Evolutionary conservation across 1,140 invertebrate species (phyloP).

Genomic region (Brachionus plicatilis): DNA sequence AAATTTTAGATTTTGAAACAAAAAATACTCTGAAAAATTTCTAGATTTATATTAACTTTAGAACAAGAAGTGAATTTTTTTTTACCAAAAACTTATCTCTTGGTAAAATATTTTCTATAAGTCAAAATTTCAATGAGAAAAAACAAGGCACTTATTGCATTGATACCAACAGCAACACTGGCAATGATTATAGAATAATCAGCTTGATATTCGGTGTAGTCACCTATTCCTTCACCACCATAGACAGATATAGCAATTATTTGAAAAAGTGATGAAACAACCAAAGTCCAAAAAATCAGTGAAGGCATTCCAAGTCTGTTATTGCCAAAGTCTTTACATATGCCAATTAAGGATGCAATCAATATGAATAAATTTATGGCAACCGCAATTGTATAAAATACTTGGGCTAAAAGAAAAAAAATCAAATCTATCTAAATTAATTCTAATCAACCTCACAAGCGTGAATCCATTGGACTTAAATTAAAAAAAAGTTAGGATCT

Average conservation of each 20-base stretch:
- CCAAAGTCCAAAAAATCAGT: constrained; percentile 1
- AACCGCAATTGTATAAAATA: constrained; percentile 8
- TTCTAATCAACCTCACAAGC: neutral
- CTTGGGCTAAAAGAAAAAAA: neutral
- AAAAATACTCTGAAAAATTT: neutral
- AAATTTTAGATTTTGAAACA: neutral
- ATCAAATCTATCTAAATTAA: neutral
- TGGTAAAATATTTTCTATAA: neutral
- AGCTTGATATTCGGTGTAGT: neutral
- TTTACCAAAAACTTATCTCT: neutral
- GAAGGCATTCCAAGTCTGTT: constrained; percentile 28
- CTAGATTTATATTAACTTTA: too few relatives aligned
- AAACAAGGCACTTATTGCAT: neutral
- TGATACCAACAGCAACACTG: neutral
- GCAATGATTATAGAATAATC: constrained; percentile 39
- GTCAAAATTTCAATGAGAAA: constrained; percentile 31
- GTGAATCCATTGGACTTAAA: constrained; percentile 31
- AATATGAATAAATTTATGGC: constrained; percentile 17
- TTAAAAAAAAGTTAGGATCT: neutral
- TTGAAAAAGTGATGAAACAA: constrained; percentile 14
- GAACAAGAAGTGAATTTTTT: neutral
- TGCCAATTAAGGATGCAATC: neutral
- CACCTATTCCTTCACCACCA: constrained; percentile 8
- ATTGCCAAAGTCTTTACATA: constrained; percentile 30
- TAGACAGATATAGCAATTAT: constrained; percentile 28